phyloP scores from a whole-genome alignment of 2,888 invertebrate genomes.

The Drosophila birchii region DNA sequence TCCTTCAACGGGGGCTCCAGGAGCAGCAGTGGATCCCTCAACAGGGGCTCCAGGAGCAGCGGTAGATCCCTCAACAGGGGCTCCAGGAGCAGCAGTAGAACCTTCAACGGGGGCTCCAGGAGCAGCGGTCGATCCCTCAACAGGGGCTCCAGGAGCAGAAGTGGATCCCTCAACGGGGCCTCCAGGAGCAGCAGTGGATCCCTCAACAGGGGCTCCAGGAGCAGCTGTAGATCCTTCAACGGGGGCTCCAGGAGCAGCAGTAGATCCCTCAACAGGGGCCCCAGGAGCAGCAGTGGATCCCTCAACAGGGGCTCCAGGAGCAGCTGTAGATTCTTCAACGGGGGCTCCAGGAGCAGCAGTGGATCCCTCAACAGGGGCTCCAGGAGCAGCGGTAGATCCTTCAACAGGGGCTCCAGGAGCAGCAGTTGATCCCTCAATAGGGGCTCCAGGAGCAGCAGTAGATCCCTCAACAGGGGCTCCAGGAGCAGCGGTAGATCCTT shows the following conservation, averaged over 20 bases:
- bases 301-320: slow-evolving; percentile 18
- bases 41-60: no score
- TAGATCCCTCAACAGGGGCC: slow-evolving; percentile 4
- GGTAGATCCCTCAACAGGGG: no score
- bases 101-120: no score
- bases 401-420: slow-evolving; percentile 32
- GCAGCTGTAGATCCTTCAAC: background rate
- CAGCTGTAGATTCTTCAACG: no score
- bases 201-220: slow-evolving; percentile 34
- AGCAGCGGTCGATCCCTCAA: slow-evolving; percentile 14
- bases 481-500: slow-evolving; percentile 16
- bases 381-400: slow-evolving; percentile 15
- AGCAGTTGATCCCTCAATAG: slow-evolving; percentile 12
- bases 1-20: slow-evolving; percentile 6
- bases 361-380: slow-evolving; percentile 20
- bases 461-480: slow-evolving; percentile 13
- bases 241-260: slow-evolving; percentile 30
- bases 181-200: slow-evolving; percentile 1
- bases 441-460: slow-evolving; percentile 21
- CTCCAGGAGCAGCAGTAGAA: no score
- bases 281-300: slow-evolving; percentile 32
- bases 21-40: slow-evolving; percentile 3
- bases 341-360: slow-evolving; percentile 10
- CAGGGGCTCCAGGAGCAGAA: background rate
- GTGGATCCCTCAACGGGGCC: slow-evolving; percentile 11